Conservation (phyloP, 1,140 invertebrate genomes). For the Coptotermes formosanus region DNA sequence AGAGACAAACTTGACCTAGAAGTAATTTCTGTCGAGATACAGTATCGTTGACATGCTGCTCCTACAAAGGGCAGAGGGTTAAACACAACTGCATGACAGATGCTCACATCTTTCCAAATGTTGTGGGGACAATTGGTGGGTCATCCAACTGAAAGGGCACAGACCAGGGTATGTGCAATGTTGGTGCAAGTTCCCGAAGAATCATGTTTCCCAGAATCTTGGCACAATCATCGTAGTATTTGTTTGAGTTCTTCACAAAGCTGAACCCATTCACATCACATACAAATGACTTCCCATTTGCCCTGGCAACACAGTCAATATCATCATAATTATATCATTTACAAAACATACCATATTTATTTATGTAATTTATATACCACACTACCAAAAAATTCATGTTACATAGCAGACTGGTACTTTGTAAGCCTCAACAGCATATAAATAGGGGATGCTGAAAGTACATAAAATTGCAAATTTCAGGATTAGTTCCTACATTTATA, state of each 20-base stretch:
- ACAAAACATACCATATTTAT: background rate
- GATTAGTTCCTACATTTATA: too few relatives aligned
- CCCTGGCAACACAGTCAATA: slow-evolving; percentile 54
- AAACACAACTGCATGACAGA: background rate
- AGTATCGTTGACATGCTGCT: background rate
- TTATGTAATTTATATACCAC: background rate
- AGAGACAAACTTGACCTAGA: too few relatives aligned
- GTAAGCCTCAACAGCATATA: background rate
- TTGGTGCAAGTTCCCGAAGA: slow-evolving; percentile 87
- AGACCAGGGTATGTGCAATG: slow-evolving; percentile 94
- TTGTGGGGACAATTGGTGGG: slow-evolving; percentile 97
- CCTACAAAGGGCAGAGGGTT: background rate
- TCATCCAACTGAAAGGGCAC: slow-evolving; percentile 97
- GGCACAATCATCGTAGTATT: slow-evolving; percentile 99
- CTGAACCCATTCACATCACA: slow-evolving; percentile 99
- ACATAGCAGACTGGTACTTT: background rate
- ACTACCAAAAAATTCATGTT: background rate
- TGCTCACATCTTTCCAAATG: slow-evolving; percentile 91
- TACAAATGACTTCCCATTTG: slow-evolving; percentile 97
- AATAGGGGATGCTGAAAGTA: too few relatives aligned
- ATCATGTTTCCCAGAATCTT: slow-evolving; percentile 97
- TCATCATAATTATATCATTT: background rate
- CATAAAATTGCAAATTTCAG: too few relatives aligned
- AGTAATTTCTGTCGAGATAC: too few relatives aligned
- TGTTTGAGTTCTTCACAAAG: slow-evolving; percentile 99